Conservation (phyloP, 30 jellyfish, hydroid and myxozoan genomes). For the Euphysa ruthae region DNA sequence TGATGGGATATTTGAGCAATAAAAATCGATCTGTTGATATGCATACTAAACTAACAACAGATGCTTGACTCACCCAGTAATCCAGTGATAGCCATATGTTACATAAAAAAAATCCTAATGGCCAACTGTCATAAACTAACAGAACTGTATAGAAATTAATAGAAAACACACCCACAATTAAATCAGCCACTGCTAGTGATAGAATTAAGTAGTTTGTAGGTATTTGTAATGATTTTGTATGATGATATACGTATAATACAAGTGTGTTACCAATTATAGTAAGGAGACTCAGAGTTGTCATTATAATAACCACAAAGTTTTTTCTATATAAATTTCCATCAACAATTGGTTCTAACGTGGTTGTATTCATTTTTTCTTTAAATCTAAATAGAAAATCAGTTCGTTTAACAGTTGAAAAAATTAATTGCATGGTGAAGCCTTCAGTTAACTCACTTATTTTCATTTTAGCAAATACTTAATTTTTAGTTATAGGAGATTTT, state of each 20-base stretch:
- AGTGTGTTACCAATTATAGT: constrained; percentile 1
- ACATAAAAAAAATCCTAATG: not conserved
- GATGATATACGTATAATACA: not conserved
- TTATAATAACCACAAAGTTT: not conserved
- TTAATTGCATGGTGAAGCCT: too few species aligned
- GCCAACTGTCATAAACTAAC: constrained; percentile 12
- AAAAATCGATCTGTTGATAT: constrained; percentile 4
- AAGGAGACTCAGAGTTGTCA: not conserved
- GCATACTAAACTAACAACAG: not conserved
- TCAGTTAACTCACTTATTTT: too few species aligned
- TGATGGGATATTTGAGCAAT: not conserved
- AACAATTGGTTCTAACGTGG: too few species aligned
- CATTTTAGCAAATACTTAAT: too few species aligned
- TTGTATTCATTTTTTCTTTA: too few species aligned
- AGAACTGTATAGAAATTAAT: constrained; percentile 10
- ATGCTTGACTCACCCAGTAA: constrained; percentile 9
- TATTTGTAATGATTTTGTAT: not conserved
- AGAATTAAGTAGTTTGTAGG: not conserved
- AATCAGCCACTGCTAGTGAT: constrained; percentile 18
- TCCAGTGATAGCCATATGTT: constrained; percentile 1
- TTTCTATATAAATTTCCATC: too few species aligned
- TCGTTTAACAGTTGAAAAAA: too few species aligned
- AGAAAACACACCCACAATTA: not conserved
- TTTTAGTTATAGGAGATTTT: too few species aligned
- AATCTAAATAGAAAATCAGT: too few species aligned